Conservation (phyloP, 2,113 vertebrate species). For the Osmerus eperlanus region DNA sequence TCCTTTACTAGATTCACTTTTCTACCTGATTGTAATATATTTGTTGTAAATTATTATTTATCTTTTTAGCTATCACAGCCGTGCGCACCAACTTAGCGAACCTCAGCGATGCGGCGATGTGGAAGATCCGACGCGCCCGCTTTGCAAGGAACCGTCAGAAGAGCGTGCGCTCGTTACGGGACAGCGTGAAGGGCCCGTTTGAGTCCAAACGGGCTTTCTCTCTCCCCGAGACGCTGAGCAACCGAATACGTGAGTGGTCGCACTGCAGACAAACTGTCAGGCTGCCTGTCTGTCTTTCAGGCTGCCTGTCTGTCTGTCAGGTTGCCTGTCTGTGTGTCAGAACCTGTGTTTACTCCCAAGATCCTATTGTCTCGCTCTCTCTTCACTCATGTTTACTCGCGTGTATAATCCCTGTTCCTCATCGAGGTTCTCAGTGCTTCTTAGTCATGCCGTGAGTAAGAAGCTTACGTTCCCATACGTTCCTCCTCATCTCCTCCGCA, state of each 20-base stretch:
- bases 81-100: constrained; percentile 97
- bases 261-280: constrained; percentile 5
- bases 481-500: constrained; percentile 7
- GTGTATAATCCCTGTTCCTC: neutral
- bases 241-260: constrained; percentile 88
- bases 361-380: constrained; percentile 28
- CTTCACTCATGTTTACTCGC: constrained; percentile 3
- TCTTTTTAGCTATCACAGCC: constrained; percentile 87
- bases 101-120: constrained; percentile 93
- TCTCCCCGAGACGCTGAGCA: constrained; percentile 90
- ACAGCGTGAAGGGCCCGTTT: constrained; percentile 87
- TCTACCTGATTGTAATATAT: no score
- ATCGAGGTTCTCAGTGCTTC: constrained; percentile 1
- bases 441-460: neutral
- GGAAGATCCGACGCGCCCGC: constrained; percentile 96
- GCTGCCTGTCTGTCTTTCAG: neutral
- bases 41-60: neutral
- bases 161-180: constrained; percentile 91
- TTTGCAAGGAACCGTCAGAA: constrained; percentile 98
- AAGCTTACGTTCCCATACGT: neutral
- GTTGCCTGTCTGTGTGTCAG: neutral
- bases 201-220: constrained; percentile 94
- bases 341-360: neutral
- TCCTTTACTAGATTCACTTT: no score
- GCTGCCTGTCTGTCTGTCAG: constrained; percentile 10